Conservation (phyloP, 2,113 vertebrate species). For the Alligator sinensis region DNA sequence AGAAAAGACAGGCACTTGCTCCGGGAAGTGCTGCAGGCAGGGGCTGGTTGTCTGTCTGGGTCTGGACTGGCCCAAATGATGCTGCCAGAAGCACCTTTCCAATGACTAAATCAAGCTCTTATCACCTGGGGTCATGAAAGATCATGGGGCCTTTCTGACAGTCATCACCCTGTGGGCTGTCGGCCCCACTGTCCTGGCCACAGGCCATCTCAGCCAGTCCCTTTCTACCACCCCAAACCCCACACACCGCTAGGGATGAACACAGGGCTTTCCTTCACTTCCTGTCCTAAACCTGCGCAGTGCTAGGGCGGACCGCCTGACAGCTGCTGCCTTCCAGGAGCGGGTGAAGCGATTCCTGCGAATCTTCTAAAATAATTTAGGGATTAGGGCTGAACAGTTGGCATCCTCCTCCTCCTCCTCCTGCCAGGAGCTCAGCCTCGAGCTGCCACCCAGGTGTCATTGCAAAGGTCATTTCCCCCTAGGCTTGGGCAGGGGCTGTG, state of each 20-base stretch:
- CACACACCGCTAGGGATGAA: background rate
- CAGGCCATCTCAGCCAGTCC: background rate
- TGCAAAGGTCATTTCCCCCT: background rate
- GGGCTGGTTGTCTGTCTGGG: background rate
- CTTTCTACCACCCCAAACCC: background rate
- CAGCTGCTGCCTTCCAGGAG: conserved; percentile 63
- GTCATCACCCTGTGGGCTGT: background rate
- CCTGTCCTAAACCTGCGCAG: conserved; percentile 15
- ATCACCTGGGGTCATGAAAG: background rate
- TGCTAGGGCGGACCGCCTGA: background rate
- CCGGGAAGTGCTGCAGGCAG: background rate
- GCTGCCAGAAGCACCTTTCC: background rate
- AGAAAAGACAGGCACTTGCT: background rate
- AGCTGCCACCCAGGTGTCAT: background rate
- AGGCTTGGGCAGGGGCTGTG: background rate
- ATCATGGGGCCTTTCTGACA: background rate
- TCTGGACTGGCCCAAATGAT: background rate
- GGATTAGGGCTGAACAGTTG: conserved; percentile 12
- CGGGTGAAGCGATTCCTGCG: conserved; percentile 50
- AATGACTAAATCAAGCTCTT: conserved; percentile 4
- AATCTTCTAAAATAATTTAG: conserved; percentile 67
- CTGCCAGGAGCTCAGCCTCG: background rate
- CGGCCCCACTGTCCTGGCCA: background rate
- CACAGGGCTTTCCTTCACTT: background rate
- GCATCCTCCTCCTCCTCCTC: conserved; percentile 6